These are phyloP conservation scores for Phymatocera aterrima DNA, from an alignment of 2,888 invertebrate species.

Conservation along the genomic window DNA sequence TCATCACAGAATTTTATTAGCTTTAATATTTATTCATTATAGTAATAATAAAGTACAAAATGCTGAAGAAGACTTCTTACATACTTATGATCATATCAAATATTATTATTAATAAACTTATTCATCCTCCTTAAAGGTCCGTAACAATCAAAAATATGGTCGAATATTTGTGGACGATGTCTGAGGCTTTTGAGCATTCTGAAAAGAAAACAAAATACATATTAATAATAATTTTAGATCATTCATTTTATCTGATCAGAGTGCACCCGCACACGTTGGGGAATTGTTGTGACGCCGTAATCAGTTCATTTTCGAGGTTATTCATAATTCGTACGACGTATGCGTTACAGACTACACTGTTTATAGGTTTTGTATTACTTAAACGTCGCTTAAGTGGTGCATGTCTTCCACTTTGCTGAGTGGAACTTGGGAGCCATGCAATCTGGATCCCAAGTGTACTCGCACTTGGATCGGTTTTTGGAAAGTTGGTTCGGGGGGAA, in stretches of 20 bases:
- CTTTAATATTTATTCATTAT: slow-evolving; percentile 21
- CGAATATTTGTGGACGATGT: slow-evolving; percentile 53
- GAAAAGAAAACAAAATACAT: slow-evolving; percentile 1
- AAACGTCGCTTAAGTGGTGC: too few relatives aligned
- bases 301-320: too few relatives aligned
- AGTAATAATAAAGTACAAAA: slow-evolving; percentile 39
- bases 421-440: too few relatives aligned
- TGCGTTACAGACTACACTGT: too few relatives aligned
- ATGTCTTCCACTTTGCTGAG: too few relatives aligned
- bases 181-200: slow-evolving; percentile 5
- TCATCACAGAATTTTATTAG: not conserved
- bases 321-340: too few relatives aligned
- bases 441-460: too few relatives aligned
- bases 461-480: too few relatives aligned
- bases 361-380: too few relatives aligned
- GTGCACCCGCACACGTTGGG: not conserved
- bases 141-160: slow-evolving; percentile 69
- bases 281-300: slow-evolving; percentile 57
- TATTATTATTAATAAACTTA: too few relatives aligned
- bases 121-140: slow-evolving; percentile 49
- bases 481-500: too few relatives aligned
- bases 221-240: slow-evolving; percentile 21
- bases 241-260: not conserved
- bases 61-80: not conserved
- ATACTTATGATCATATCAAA: slow-evolving; percentile 27